Conservation (phyloP, 2,113 vertebrate genomes). For the Mesembrinibis cayennensis region DNA sequence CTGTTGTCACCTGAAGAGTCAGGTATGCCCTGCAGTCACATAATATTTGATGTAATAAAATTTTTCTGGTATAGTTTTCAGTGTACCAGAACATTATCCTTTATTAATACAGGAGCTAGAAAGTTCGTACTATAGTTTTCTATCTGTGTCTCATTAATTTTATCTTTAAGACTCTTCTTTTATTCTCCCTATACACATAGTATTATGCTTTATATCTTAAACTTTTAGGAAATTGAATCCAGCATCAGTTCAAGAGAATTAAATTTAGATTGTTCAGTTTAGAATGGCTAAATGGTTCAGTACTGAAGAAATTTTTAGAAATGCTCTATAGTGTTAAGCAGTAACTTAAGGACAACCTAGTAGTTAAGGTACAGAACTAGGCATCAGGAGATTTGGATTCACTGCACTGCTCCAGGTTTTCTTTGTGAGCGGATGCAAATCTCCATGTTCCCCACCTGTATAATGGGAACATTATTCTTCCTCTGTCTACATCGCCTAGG, state of each 20-base stretch:
- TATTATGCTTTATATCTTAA: conserved; percentile 1
- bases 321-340: background rate
- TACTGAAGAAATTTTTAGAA: background rate
- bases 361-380: background rate
- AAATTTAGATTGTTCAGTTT: background rate
- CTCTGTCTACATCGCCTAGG: background rate
- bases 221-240: conserved; percentile 43
- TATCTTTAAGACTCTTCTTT: background rate
- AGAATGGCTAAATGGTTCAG: background rate
- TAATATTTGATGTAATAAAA: background rate
- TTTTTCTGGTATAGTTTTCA: background rate
- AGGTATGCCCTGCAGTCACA: background rate
- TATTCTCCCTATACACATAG: background rate
- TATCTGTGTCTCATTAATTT: conserved; percentile 34
- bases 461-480: conserved; percentile 23
- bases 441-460: background rate
- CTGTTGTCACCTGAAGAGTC: background rate
- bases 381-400: background rate
- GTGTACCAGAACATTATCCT: background rate
- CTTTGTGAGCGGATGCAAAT: background rate
- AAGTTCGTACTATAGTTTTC: background rate
- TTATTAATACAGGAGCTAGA: background rate
- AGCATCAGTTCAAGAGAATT: conserved; percentile 2
- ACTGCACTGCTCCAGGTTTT: background rate
- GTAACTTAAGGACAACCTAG: background rate